Percentiles rank a stretch among this genome's conserved stretches.
phyloP scores from a whole-genome alignment of 2,113 vertebrate genomes.

The Phylloscopus whistleri region DNA sequence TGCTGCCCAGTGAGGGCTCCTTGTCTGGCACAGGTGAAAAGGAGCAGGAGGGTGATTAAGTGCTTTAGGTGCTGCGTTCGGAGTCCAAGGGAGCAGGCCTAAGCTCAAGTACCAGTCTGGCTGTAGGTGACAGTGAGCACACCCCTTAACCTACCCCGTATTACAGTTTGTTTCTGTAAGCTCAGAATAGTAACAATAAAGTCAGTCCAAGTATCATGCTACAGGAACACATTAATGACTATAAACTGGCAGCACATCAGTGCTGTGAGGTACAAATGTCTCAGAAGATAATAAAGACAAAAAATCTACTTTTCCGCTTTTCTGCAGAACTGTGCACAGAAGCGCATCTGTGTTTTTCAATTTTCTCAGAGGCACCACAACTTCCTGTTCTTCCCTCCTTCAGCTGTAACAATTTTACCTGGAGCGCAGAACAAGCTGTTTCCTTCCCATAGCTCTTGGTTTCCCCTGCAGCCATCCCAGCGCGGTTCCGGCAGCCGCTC shows the following conservation, averaged over 20 bases:
- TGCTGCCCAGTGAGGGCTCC: background rate
- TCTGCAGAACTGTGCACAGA: background rate
- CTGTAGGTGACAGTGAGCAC: background rate
- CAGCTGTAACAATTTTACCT: background rate
- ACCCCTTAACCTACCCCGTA: background rate
- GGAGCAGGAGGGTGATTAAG: background rate
- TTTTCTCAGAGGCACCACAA: background rate
- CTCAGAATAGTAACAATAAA: background rate
- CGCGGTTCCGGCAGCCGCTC: constrained; percentile 73
- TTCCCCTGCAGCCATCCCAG: constrained; percentile 71
- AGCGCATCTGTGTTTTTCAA: background rate
- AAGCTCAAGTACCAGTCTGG: background rate
- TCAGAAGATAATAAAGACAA: background rate
- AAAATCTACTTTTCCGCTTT: background rate
- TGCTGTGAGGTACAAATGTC: background rate
- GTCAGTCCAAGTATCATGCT: background rate
- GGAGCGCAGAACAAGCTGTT: background rate
- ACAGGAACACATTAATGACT: background rate
- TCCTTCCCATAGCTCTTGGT: background rate
- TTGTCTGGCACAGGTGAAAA: background rate
- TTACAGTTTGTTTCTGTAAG: background rate
- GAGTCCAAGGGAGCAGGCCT: background rate
- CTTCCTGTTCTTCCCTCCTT: background rate
- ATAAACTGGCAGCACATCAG: background rate
- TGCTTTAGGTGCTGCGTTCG: background rate